phyloP scores from a whole-genome alignment of 1,140 invertebrate genomes.

The Condylostylus longicornis region DNA sequence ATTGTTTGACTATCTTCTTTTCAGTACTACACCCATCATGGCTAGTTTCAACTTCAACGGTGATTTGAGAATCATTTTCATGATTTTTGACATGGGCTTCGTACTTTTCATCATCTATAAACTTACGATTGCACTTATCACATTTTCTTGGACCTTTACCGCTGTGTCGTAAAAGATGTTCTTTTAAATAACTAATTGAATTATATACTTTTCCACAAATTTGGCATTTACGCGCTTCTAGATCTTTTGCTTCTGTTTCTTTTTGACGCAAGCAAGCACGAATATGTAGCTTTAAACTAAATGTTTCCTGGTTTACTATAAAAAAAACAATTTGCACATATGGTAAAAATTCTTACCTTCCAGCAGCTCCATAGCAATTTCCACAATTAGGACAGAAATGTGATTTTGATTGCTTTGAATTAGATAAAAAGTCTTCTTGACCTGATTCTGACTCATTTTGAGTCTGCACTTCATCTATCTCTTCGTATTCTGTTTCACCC shows the following conservation, averaged over 20 bases:
- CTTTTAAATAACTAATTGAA: constrained; percentile 27
- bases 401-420: too few species aligned
- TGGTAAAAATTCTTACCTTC: too few species aligned
- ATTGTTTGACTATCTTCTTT: constrained; percentile 28
- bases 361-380: constrained; percentile 28
- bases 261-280: constrained; percentile 26
- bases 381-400: constrained; percentile 30
- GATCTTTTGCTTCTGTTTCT: constrained; percentile 15
- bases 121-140: constrained; percentile 27
- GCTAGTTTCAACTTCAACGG: constrained; percentile 23
- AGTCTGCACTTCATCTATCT: too few species aligned
- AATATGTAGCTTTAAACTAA: constrained; percentile 26
- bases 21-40: constrained; percentile 18
- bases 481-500: too few species aligned
- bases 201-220: constrained; percentile 30
- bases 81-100: constrained; percentile 25
- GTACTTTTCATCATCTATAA: constrained; percentile 23
- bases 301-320: too few species aligned
- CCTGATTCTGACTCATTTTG: too few species aligned
- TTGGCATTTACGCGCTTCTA: constrained; percentile 25
- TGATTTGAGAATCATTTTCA: constrained; percentile 26
- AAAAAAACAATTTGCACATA: too few species aligned
- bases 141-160: constrained; percentile 29
- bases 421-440: too few species aligned
- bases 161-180: constrained; percentile 29